A percentile compares a stretch with the other conserved stretches of the same genome.
Conservation (phyloP, 2,113 vertebrate species). For the Aegotheles bennettii region DNA sequence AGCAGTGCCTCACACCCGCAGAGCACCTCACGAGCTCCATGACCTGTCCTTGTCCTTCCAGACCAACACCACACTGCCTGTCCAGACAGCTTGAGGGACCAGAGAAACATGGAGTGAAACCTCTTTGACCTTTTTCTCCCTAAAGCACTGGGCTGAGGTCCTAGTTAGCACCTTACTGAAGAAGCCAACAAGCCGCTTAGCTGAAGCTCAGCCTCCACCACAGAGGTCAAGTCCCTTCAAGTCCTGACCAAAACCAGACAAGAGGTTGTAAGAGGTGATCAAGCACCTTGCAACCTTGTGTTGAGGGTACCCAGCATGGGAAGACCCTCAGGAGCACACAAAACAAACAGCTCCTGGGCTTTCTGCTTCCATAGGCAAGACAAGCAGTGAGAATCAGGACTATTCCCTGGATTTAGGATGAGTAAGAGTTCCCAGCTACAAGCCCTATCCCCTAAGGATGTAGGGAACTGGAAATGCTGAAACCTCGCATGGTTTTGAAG, state of each 20-base stretch:
- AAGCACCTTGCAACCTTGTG: rapidly evolving
- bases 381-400: neutral
- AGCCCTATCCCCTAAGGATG: neutral
- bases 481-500: neutral
- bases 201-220: neutral
- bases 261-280: neutral
- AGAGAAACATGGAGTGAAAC: rapidly evolving
- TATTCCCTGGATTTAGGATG: neutral
- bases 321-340: neutral
- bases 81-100: rapidly evolving
- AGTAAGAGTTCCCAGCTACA: neutral
- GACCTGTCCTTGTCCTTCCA: rapidly evolving
- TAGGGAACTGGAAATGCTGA: neutral
- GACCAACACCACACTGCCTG: neutral
- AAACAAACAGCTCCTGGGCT: neutral
- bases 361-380: neutral
- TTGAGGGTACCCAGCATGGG: rapidly evolving
- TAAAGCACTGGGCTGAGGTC: neutral
- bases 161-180: neutral
- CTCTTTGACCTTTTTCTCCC: neutral
- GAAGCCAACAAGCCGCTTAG: neutral
- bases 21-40: rapidly evolving
- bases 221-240: neutral
- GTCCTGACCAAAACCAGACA: neutral
- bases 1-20: neutral